phyloP scores from a whole-genome alignment of 1,140 invertebrate species.

The Procambarus clarkii region DNA sequence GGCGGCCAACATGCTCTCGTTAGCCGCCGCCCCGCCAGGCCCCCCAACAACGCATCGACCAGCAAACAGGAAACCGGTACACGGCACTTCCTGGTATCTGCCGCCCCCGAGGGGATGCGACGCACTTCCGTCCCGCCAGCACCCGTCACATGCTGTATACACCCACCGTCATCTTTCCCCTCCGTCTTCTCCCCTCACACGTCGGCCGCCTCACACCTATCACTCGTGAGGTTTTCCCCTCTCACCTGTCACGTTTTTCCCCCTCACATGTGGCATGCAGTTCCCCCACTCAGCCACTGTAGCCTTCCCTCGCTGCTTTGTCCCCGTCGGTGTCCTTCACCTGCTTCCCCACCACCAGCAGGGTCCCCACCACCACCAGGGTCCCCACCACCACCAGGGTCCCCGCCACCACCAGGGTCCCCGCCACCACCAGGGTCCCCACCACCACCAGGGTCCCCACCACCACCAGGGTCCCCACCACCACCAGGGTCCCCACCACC shows the following conservation, averaged over 20 bases:
- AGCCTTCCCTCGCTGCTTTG: too few relatives aligned
- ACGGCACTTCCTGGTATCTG: constrained; percentile 56
- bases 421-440: too few relatives aligned
- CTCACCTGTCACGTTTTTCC: background rate
- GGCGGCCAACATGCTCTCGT: background rate
- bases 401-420: too few relatives aligned
- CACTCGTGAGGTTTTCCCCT: background rate
- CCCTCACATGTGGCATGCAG: too few relatives aligned
- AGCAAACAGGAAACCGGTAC: constrained; percentile 63
- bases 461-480: too few relatives aligned
- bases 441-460: too few relatives aligned
- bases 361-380: too few relatives aligned
- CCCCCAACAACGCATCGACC: constrained; percentile 36
- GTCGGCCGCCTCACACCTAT: background rate
- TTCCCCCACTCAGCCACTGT: too few relatives aligned
- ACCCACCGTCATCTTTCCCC: background rate
- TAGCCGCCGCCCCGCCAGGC: background rate
- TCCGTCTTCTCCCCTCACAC: background rate
- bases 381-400: too few relatives aligned
- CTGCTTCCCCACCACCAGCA: too few relatives aligned
- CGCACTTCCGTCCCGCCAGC: constrained; percentile 34
- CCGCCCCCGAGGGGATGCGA: constrained; percentile 35
- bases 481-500: too few relatives aligned
- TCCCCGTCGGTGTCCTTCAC: too few relatives aligned
- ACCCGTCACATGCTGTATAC: background rate